phyloP scores from a whole-genome alignment of 1,140 invertebrate species.

The Pseudomyrmex cubaensis region DNA sequence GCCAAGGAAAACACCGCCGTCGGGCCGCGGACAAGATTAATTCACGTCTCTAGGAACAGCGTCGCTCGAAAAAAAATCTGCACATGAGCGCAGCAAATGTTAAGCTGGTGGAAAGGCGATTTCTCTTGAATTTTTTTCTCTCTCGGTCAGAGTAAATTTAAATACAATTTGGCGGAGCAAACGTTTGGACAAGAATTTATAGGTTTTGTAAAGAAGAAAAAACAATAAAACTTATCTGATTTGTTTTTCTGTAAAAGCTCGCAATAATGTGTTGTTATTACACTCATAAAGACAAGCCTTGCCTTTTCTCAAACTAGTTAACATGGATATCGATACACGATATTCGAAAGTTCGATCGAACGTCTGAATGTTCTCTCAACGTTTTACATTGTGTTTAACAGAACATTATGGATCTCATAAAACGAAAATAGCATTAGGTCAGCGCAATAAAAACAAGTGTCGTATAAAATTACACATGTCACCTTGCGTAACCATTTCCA shows the following conservation, averaged over 20 bases:
- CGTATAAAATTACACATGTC: conserved; percentile 29
- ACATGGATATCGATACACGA: not conserved
- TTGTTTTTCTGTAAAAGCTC: not conserved
- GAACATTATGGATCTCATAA: conserved; percentile 29
- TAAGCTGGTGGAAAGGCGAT: conserved; percentile 8
- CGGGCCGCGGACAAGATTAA: conserved; percentile 73
- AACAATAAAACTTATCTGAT: not conserved
- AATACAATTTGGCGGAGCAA: not conserved
- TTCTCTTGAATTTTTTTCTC: conserved; percentile 21
- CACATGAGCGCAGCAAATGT: conserved; percentile 20
- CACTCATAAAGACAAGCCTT: not conserved
- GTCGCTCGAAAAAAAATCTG: conserved; percentile 32
- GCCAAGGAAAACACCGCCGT: conserved; percentile 79
- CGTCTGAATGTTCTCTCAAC: not conserved
- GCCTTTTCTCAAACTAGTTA: not conserved
- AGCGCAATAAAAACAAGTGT: conserved; percentile 40
- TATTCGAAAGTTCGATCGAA: not conserved
- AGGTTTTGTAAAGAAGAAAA: not conserved
- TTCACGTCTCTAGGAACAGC: conserved; percentile 65
- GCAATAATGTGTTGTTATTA: not conserved
- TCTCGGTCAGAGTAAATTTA: not conserved
- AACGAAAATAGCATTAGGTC: conserved; percentile 51
- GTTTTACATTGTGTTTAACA: conserved; percentile 32
- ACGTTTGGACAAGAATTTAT: not conserved
- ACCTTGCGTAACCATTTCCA: conserved; percentile 44